Base-by-base conservation (phyloP, 2,113 vertebrate genomes). In the Toxostoma redivivum region DNA sequence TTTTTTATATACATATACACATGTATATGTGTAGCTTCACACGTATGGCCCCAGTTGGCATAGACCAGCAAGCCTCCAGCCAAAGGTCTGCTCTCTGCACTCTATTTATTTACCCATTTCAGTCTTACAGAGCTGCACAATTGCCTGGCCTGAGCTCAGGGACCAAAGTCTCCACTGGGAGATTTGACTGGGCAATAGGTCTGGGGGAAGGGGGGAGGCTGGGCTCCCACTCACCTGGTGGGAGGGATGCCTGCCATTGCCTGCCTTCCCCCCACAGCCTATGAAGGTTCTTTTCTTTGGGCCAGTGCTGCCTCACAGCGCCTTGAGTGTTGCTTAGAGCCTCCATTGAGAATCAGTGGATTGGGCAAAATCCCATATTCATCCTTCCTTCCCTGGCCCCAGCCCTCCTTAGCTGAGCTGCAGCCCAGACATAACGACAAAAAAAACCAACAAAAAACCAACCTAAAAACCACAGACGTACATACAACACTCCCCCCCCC, bases 331-430 rank as follows among this genome's bases (percentile, higher is more conserved):
- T 60, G 67, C 93, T 94, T 94, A 89, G 95, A 97, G 90, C 89
- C 81, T 97, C 94, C 96, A 97, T 95, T 98, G 97, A 98, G 95
- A 98, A 94, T 97, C 97, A 98, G 94, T 97, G 97, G 96, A 95
- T 98, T 98, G 98, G 97, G 96, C 82, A 98, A 98, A 98, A 98
- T 98, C 96, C 97, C 25, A 87, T 96, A 97, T 97, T 97, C 96
- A 96, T 94, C 72, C 85, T 81, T 92, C 47, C 81, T 74, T 92
- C 88, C 76, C 91, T 1, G 0, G 72, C 77, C 81, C 86, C 74
- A 40, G 30, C 90, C 51, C 83, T 96, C 67, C 88, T 97, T 95
- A 92, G 95, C 95, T 8, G 58, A 97, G 96, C 86, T 84, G 92
- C 86, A 87, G 97, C 74, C 92, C 88, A 95, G 95, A 93, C 38